Conservation (phyloP, 2,888 invertebrate genomes). For the Lampropteryx suffumata region DNA sequence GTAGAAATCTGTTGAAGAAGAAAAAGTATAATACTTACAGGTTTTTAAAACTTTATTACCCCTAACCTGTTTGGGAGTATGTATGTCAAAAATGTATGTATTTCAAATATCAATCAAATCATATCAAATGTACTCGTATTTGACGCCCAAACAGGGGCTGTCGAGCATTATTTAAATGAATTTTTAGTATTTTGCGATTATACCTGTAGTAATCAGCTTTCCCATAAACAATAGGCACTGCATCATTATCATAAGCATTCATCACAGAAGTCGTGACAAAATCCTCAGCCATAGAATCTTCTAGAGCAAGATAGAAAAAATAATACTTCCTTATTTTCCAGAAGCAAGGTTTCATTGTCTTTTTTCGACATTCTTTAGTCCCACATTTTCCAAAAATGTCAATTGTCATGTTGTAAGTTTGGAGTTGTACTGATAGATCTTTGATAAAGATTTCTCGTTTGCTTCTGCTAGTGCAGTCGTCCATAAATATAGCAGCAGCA, state of each 20-base stretch:
- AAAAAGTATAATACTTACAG: neutral
- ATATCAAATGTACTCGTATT: no score
- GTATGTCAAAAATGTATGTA: no score
- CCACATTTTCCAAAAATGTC: slow-evolving; percentile 83
- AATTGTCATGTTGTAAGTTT: slow-evolving; percentile 58
- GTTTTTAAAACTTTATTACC: no score
- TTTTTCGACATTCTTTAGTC: slow-evolving; percentile 48
- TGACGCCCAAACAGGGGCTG: neutral
- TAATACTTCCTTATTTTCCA: slow-evolving; percentile 79
- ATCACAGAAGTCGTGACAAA: slow-evolving; percentile 75
- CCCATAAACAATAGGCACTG: slow-evolving; percentile 86
- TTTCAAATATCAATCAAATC: no score
- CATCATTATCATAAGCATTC: slow-evolving; percentile 78
- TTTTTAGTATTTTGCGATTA: neutral
- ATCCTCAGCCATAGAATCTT: slow-evolving; percentile 86
- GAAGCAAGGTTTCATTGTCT: slow-evolving; percentile 56
- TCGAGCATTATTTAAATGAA: neutral
- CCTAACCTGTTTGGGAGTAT: no score
- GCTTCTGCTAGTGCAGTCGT: slow-evolving; percentile 58
- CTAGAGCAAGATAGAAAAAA: slow-evolving; percentile 88
- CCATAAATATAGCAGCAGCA: slow-evolving; percentile 62
- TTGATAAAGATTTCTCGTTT: slow-evolving; percentile 53
- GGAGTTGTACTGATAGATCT: slow-evolving; percentile 69
- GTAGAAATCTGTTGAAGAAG: slow-evolving; percentile 17
- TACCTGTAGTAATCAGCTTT: slow-evolving; percentile 82